These are phyloP conservation scores for Lasioglossum marginatum DNA, from an alignment of 2,888 invertebrate genomes.

Conservation along the genomic window DNA sequence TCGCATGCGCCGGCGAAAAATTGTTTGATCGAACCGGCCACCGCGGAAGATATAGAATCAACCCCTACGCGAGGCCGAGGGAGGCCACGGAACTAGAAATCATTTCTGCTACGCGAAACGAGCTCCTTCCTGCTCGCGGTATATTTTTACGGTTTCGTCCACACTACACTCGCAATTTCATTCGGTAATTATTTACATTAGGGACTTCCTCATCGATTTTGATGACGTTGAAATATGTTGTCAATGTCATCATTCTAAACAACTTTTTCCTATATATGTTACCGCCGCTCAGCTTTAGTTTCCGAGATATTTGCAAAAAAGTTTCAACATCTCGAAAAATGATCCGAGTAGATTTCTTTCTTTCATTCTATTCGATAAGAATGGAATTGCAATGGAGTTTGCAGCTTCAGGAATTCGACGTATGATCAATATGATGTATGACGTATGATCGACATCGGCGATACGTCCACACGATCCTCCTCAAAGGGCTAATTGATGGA, in stretches of 20 bases:
- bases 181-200: too few species aligned
- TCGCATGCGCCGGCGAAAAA: conserved; percentile 42
- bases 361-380: too few species aligned
- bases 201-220: too few species aligned
- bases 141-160: background rate
- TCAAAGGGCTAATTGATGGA: background rate
- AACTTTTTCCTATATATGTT: too few species aligned
- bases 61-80: background rate
- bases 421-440: too few species aligned
- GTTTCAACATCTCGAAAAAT: too few species aligned
- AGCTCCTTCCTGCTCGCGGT: background rate
- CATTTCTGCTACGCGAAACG: background rate
- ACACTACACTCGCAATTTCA: background rate
- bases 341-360: too few species aligned
- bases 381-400: background rate
- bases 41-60: background rate
- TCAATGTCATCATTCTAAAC: too few species aligned
- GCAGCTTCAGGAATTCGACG: background rate
- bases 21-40: background rate
- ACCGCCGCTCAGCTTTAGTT: too few species aligned
- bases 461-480: background rate
- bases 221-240: too few species aligned
- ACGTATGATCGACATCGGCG: background rate
- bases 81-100: background rate
- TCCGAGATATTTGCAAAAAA: too few species aligned